Evolutionary conservation across 2,888 invertebrate species (phyloP), one percentile per base, ranked within the genome.

Genomic region (Caenorhabditis sp.): DNA sequence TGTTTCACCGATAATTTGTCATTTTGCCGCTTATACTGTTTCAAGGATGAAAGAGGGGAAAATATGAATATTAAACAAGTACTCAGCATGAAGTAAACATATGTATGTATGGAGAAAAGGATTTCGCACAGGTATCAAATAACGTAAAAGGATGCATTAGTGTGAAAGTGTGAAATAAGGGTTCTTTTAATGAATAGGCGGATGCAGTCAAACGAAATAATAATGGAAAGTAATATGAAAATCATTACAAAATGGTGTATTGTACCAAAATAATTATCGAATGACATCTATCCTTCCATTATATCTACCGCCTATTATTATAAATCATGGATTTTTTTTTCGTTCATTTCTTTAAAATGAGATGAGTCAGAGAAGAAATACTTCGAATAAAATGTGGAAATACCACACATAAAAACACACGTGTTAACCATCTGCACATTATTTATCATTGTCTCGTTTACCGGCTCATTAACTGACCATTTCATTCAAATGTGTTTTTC

Each of bases 341-440:
- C 17, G 14, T 43, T 43, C 14, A 10, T 14, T 43, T 43, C 17
- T 43, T 10, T 3, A 43, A 17, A 7, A 43, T 12, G 43, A 43
- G 17, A 43, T 43, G 43, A 43, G 43, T 43, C 14, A 43, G 43
- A 43, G 17, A 43, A 43, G 17, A 17, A 43, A 17, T 43, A 14
- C 7, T 8, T 5, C 5, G 17, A 43, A 43, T 17, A 43, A 14
- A 17, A 14, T 43, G 43, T 43, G 43, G 3, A 14, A 43, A 17
- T 43, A 43, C 43, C 43, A 43, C 43, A 31, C 31, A 31, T 7
- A 31, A 31, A 31, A 31, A 31, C 31, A 31, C 70, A 70, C 63
- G 70, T 70, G 70, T 70, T 53, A 70, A 70, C 70, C 70, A 70
- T 70, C 70, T 70, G 70, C 66, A 58, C 59, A 58, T 58, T 62